Conservation (phyloP, 2,888 invertebrate genomes). For the Aphodius granarius region DNA sequence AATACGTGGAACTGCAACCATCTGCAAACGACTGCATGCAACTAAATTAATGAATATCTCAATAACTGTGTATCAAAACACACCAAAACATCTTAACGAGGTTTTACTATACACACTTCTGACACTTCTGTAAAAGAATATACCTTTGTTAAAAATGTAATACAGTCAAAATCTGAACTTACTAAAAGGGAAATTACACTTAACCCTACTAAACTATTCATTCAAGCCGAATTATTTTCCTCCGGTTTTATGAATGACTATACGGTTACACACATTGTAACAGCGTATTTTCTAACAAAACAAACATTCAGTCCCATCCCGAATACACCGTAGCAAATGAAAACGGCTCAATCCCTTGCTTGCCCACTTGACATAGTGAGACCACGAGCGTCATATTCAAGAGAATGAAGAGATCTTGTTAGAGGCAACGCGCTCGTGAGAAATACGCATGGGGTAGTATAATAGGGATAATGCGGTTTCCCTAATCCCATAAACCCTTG, state of each 20-base stretch:
- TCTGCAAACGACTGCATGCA: too few relatives aligned
- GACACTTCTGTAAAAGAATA: too few relatives aligned
- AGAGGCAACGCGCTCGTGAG: constrained; percentile 30
- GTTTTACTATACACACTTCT: too few relatives aligned
- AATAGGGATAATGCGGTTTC: constrained; percentile 39
- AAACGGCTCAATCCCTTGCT: neutral
- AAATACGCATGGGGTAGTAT: constrained; percentile 27
- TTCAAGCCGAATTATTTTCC: neutral
- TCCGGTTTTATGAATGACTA: neutral
- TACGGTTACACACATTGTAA: neutral
- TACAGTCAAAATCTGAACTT: too few relatives aligned
- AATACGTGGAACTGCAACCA: too few relatives aligned
- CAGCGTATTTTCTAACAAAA: neutral
- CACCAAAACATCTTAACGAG: too few relatives aligned
- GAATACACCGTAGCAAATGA: neutral
- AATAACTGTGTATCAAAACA: too few relatives aligned
- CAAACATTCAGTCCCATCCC: neutral
- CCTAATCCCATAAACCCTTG: constrained; percentile 44
- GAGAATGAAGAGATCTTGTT: constrained; percentile 29
- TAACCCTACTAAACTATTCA: neutral
- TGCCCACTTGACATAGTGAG: constrained; percentile 22
- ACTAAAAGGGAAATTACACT: too few relatives aligned
- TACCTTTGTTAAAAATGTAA: too few relatives aligned
- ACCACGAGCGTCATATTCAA: constrained; percentile 25
- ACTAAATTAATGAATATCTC: too few relatives aligned